These are phyloP conservation scores for Tipula helvola DNA, from an alignment of 2,888 invertebrate genomes.

Conservation along the genomic window DNA sequence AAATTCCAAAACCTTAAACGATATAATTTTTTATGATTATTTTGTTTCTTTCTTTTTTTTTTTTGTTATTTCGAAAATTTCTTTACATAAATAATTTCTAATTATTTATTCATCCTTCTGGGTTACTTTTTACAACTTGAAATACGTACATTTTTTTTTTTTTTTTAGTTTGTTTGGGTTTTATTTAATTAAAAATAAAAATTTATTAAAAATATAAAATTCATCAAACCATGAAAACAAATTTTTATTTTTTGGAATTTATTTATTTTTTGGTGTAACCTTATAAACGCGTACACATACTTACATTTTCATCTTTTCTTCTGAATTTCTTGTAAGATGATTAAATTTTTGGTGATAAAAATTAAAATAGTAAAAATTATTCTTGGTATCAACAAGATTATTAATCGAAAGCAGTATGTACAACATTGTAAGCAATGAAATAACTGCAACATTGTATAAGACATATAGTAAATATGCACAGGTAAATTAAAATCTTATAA, in stretches of 20 bases:
- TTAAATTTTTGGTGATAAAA: background rate
- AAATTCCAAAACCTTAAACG: background rate
- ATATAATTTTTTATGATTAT: background rate
- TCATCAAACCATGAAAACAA: background rate
- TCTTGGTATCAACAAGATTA: background rate
- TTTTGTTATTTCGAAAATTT: background rate
- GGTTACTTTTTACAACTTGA: background rate
- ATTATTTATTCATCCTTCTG: background rate
- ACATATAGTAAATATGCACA: background rate
- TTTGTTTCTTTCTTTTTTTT: no score
- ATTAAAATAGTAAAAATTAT: background rate
- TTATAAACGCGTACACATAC: background rate
- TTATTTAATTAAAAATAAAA: background rate
- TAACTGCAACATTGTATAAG: background rate
- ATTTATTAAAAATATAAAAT: background rate
- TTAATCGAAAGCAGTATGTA: background rate
- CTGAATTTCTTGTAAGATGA: background rate
- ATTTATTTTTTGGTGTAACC: background rate
- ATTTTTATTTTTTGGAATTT: background rate
- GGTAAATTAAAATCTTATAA: background rate
- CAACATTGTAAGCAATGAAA: background rate
- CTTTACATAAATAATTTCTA: background rate
- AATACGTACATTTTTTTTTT: background rate
- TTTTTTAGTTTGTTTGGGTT: background rate
- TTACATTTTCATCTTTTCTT: background rate